Conservation (phyloP, 2,888 invertebrate species). For the Torymus tubicola region DNA sequence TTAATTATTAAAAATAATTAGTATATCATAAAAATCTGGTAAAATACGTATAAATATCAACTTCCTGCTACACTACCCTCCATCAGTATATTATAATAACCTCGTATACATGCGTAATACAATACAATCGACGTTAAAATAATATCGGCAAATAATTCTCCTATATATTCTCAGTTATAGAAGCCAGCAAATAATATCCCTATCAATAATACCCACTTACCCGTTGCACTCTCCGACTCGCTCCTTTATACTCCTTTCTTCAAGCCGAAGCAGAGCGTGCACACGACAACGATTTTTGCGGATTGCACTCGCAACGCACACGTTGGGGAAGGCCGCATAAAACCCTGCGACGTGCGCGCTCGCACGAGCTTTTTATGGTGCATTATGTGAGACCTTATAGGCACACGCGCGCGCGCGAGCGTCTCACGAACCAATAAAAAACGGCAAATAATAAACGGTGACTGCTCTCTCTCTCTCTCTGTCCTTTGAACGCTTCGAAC, state of each 20-base stretch:
- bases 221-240: slow-evolving; percentile 5
- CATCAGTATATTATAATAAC: no score
- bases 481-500: slow-evolving; percentile 1
- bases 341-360: slow-evolving; percentile 41
- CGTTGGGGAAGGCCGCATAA: slow-evolving; percentile 26
- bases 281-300: slow-evolving; percentile 59
- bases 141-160: no score
- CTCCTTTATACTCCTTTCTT: slow-evolving; percentile 38
- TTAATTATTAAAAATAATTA: no score
- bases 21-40: no score
- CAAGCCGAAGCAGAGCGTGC: slow-evolving; percentile 5
- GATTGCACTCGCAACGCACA: slow-evolving; percentile 61
- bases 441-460: slow-evolving; percentile 70
- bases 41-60: no score
- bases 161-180: no score
- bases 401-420: slow-evolving; percentile 58
- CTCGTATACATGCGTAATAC: no score
- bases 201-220: no score
- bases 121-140: no score
- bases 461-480: slow-evolving; percentile 25
- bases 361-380: slow-evolving; percentile 61
- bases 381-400: slow-evolving; percentile 61
- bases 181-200: no score
- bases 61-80: no score
- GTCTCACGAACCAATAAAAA: slow-evolving; percentile 68